Conservation (phyloP, 1,140 invertebrate genomes). For the Condylostylus longicornis region DNA sequence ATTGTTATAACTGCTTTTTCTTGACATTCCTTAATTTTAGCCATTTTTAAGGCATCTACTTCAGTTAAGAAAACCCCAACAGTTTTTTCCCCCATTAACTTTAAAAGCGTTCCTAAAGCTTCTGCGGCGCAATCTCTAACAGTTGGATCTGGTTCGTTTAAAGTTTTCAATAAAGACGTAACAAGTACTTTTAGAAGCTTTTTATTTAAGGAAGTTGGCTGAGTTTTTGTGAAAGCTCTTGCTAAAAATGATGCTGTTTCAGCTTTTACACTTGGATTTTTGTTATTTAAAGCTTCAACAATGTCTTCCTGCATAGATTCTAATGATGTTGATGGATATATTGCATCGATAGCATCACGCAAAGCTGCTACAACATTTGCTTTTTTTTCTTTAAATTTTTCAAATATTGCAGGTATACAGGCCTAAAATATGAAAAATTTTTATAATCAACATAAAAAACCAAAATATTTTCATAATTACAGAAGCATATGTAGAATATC, state of each 20-base stretch:
- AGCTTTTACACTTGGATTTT: constrained; percentile 87
- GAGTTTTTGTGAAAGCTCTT: constrained; percentile 64
- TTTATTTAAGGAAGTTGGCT: constrained; percentile 71
- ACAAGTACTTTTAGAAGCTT: constrained; percentile 80
- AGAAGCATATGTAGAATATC: constrained; percentile 72
- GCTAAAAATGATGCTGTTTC: constrained; percentile 83
- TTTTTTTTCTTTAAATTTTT: constrained; percentile 98
- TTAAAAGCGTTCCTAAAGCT: constrained; percentile 86
- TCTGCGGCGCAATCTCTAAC: constrained; percentile 76
- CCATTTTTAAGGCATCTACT: constrained; percentile 80
- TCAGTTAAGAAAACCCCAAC: constrained; percentile 75
- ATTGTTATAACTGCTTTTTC: constrained; percentile 80
- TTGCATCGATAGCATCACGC: constrained; percentile 83
- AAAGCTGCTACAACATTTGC: constrained; percentile 71
- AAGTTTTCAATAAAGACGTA: constrained; percentile 63
- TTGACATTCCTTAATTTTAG: constrained; percentile 87
- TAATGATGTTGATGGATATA: constrained; percentile 67
- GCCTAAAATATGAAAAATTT: constrained; percentile 22
- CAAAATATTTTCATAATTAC: constrained; percentile 11
- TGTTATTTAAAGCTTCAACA: constrained; percentile 73
- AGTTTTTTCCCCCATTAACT: constrained; percentile 82
- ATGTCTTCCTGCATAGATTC: constrained; percentile 80
- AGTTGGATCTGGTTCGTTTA: constrained; percentile 62
- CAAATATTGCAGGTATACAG: constrained; percentile 65
- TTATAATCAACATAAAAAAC: neutral